These are phyloP conservation scores for Scaptomyza graminum DNA, from an alignment of 1,140 invertebrate genomes.

Conservation along the genomic window DNA sequence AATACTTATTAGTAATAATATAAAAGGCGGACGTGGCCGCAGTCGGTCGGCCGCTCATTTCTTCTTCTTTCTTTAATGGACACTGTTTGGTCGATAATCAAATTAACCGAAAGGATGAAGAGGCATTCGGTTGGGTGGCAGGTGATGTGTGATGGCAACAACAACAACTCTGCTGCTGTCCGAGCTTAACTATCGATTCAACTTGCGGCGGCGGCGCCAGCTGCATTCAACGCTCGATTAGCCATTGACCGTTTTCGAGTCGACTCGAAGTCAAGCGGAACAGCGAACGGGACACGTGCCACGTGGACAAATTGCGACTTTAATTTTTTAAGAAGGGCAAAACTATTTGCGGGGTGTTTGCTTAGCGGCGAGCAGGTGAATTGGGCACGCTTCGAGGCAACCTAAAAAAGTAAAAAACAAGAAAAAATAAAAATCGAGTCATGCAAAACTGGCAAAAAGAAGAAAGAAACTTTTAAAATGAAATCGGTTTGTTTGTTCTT, in stretches of 20 bases:
- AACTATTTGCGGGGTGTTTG: not conserved
- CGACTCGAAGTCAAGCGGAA: slow-evolving; percentile 39
- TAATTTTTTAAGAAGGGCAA: not conserved
- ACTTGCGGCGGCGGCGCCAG: too few species aligned
- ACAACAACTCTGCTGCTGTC: not conserved
- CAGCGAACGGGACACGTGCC: not conserved
- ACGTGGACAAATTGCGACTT: not conserved
- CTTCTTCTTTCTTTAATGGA: too few species aligned
- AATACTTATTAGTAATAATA: not conserved
- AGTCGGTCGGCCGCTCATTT: slow-evolving; percentile 68
- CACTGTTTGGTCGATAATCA: slow-evolving; percentile 84
- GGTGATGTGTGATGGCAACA: slow-evolving; percentile 16
- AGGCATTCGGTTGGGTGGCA: not conserved
- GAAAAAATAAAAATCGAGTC: too few species aligned
- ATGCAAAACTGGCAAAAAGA: not conserved
- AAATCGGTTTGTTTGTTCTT: not conserved
- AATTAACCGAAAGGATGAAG: slow-evolving; percentile 58
- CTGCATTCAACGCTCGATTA: slow-evolving; percentile 69
- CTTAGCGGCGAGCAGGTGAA: not conserved
- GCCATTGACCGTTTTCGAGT: slow-evolving; percentile 40
- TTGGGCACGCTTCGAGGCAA: not conserved
- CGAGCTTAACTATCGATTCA: slow-evolving; percentile 28
- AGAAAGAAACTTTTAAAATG: too few species aligned
- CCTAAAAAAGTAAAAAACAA: not conserved
- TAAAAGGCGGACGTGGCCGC: slow-evolving; percentile 33